A percentile compares a stretch with the other conserved stretches of the same genome.
These are phyloP conservation scores for Strix uralensis DNA, from an alignment of 2,113 vertebrate species.

Conservation along the genomic window DNA sequence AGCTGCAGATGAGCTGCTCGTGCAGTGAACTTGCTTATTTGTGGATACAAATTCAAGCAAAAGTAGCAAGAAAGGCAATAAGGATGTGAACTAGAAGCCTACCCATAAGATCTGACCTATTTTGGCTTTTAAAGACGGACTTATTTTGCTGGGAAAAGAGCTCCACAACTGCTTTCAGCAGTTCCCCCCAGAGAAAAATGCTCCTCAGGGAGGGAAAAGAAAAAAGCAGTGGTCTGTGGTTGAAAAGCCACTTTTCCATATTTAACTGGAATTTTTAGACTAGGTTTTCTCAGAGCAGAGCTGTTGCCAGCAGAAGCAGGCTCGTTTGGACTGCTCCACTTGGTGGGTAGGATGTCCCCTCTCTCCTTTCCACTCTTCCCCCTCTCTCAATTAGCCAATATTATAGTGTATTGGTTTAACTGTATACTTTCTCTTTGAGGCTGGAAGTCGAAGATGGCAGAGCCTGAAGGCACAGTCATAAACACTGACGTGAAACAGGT, in stretches of 20 bases:
- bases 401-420: neutral
- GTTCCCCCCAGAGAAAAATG: neutral
- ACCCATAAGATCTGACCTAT: neutral
- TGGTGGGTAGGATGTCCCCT: neutral
- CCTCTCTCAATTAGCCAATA: neutral
- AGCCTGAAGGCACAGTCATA: conserved; percentile 42
- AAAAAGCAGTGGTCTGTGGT: neutral
- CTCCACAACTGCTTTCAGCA: neutral
- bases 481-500: conserved; percentile 66
- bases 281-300: neutral
- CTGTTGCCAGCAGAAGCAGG: neutral
- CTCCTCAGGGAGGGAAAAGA: neutral
- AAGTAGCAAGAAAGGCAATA: neutral
- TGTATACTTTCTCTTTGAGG: neutral
- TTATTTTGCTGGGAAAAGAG: neutral
- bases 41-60: neutral
- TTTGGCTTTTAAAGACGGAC: neutral
- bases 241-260: neutral
- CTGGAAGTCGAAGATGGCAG: conserved; percentile 32
- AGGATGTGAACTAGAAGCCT: neutral
- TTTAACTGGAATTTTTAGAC: neutral
- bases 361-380: neutral
- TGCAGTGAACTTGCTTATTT: neutral
- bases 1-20: neutral
- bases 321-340: neutral